Base-by-base conservation (phyloP, 2,113 vertebrate genomes). In the Beaufortia kweichowensis region DNA sequence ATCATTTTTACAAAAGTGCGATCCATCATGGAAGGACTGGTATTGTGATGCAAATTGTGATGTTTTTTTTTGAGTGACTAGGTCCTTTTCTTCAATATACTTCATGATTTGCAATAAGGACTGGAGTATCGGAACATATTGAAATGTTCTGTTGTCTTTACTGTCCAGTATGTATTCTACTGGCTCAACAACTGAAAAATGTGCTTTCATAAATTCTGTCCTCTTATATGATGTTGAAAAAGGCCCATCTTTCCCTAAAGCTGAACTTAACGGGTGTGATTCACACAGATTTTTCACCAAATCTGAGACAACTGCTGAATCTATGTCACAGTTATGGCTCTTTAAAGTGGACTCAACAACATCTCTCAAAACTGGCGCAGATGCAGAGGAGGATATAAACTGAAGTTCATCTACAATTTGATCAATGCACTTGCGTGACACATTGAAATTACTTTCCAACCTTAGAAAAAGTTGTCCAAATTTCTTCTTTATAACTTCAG, bases 161-260 rank as follows among this genome's bases (percentile, higher is more conserved):
- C 43, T 48, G 19, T 60, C 12, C 10, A 62, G 28, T 59, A 70
- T 62, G 33, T 69, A 33, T 39, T 78, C 56, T 62, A 9, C 48
- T 60, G 65, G 55, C 62, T 69, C 57, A 48, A 77, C 56, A 14
- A 77, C 56, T 61, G 41, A 69, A 69, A 77, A 70, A 31, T 77
- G 26, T 9, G 6, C 11, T 28, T 69, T 69, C 39, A 53, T 35
- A 14, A 59, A 69, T 69, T 77, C 4, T 39, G 7, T 14, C 1
- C 76, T 69, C 28, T 62, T 78, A 39, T n/a, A 62, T 26, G 76
- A 0, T 1, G 56, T 68, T 9, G 65, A 15, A 48, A 69, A 61
- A 77, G 33, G 53, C 0, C 75, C 65, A 68, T 60, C 39, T 70
- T 31, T 78, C 41, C 41, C 53, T 29, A 78, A 29, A 53, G 29